These are phyloP conservation scores for Molossus alvarezi DNA, from an alignment of 2,797 vertebrate species.

Conservation along the genomic window DNA sequence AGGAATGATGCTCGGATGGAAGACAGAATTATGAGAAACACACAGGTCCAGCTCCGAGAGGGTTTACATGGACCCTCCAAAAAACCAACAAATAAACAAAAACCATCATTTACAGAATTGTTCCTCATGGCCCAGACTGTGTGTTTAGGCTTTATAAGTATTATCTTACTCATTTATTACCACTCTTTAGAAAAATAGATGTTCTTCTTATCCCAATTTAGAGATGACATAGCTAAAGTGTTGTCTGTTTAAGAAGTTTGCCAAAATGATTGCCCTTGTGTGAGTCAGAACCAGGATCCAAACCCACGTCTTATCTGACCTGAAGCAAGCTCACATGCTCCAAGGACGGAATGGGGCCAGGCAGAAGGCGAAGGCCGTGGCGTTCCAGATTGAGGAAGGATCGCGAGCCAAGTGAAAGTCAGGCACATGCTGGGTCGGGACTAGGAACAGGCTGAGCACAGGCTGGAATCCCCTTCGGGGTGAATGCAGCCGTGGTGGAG, in stretches of 20 bases:
- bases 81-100: background rate
- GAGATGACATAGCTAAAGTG: background rate
- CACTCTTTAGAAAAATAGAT: background rate
- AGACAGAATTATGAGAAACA: conserved; percentile 49
- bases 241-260: background rate
- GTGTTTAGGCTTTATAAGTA: background rate
- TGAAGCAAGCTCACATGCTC: background rate
- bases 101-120: conserved; percentile 8
- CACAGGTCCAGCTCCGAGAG: background rate
- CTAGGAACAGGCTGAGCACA: background rate
- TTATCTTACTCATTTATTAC: background rate
- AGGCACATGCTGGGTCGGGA: rapidly evolving
- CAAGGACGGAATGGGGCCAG: background rate
- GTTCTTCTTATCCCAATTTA: conserved; percentile 2
- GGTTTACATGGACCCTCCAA: background rate
- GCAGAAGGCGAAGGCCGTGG: background rate
- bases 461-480: background rate
- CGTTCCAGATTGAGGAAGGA: background rate
- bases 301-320: background rate
- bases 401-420: rapidly evolving
- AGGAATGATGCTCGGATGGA: conserved; percentile 4
- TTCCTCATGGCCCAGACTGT: background rate
- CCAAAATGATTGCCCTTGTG: background rate
- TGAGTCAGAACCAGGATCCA: background rate
- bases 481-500: background rate